phyloP scores from a whole-genome alignment of 2,113 vertebrate species.

The Scolopax mira region DNA sequence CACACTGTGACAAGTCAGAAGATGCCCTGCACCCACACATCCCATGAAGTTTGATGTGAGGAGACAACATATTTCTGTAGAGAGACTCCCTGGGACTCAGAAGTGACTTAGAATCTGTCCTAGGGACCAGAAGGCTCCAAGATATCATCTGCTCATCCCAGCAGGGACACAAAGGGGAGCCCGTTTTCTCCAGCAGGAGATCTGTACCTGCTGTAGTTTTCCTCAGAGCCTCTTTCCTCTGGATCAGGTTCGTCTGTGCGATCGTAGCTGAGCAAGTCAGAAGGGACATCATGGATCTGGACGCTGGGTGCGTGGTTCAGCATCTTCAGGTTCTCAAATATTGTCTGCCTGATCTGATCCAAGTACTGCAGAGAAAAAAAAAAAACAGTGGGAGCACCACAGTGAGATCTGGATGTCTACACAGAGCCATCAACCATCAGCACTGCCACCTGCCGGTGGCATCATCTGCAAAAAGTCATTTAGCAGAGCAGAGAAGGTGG shows the following conservation, averaged over 20 bases:
- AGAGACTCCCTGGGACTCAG: not conserved
- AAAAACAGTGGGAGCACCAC: not conserved
- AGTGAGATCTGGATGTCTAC: not conserved
- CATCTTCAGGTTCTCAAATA: conserved; percentile 99
- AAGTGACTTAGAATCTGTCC: not conserved
- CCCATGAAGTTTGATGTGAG: not conserved
- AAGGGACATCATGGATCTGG: conserved; percentile 97
- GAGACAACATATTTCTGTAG: not conserved
- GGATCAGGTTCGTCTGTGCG: conserved; percentile 92
- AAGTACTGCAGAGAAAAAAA: conserved; percentile 82
- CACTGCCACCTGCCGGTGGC: not conserved
- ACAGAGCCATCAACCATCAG: not conserved
- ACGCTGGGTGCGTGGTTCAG: conserved; percentile 97
- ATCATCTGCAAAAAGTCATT: not conserved
- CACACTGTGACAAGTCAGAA: not conserved
- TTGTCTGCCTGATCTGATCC: conserved; percentile 96
- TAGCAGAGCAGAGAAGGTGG: not conserved
- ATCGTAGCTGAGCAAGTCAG: conserved; percentile 93
- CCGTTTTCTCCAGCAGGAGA: not conserved
- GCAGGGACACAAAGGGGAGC: not conserved
- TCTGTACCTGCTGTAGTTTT: conserved; percentile 88
- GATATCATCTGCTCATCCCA: not conserved
- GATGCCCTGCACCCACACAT: not conserved
- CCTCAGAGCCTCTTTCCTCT: conserved; percentile 90
- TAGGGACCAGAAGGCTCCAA: not conserved